Conservation (phyloP, 2,113 vertebrate genomes). For the Microcebus tavaratra region DNA sequence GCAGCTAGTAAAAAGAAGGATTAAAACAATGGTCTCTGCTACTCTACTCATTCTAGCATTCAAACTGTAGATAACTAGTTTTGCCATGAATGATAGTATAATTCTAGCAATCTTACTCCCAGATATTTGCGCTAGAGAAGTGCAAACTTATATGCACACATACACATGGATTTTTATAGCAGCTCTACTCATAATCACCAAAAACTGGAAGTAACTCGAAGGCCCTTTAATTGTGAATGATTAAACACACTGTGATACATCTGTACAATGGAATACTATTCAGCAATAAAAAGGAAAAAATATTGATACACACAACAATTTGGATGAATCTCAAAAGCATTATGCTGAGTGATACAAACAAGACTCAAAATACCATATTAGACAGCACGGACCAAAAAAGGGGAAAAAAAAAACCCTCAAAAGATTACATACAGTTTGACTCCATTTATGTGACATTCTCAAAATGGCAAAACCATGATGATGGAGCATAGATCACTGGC, state of each 20-base stretch:
- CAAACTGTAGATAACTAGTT: slow-evolving; percentile 31
- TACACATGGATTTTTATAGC: slow-evolving; percentile 36
- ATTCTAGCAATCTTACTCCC: slow-evolving; percentile 16
- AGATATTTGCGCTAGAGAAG: slow-evolving; percentile 34
- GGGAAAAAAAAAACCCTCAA: not conserved
- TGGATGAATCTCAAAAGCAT: slow-evolving; percentile 48
- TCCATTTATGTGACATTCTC: slow-evolving; percentile 18
- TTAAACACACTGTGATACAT: not conserved
- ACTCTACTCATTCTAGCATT: slow-evolving; percentile 39
- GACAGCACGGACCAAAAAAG: no score
- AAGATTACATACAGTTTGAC: not conserved
- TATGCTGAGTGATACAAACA: not conserved
- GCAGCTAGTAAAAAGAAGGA: slow-evolving; percentile 30
- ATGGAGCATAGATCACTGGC: not conserved
- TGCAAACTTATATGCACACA: slow-evolving; percentile 25
- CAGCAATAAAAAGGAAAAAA: slow-evolving; percentile 37
- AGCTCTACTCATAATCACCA: slow-evolving; percentile 11
- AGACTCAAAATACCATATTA: not conserved
- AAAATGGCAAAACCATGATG: slow-evolving; percentile 45
- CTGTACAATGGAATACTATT: not conserved
- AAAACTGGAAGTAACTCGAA: slow-evolving; percentile 38
- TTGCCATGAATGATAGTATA: slow-evolving; percentile 10
- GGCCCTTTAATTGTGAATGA: not conserved
- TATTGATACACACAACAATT: not conserved
- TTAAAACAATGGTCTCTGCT: slow-evolving; percentile 26